Conservation (phyloP, 2,888 invertebrate genomes). For the Apomyelois bistriatella region DNA sequence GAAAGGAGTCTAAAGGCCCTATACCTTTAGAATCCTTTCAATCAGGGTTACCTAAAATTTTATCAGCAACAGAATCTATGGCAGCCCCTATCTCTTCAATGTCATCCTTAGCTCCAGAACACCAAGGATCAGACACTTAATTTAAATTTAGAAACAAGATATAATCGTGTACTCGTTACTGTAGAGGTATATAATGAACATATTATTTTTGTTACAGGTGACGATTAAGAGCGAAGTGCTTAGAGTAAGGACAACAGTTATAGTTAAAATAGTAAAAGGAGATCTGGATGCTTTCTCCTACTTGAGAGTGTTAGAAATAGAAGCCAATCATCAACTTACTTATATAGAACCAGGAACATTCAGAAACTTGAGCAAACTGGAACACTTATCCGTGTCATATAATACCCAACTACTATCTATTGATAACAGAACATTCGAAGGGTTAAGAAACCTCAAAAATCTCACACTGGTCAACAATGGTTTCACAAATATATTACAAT, state of each 20-base stretch:
- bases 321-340: constrained; percentile 75
- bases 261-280: constrained; percentile 57
- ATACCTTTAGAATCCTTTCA: too few species aligned
- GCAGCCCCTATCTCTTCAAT: too few species aligned
- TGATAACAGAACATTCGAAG: constrained; percentile 67
- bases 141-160: too few species aligned
- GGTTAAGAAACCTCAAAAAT: constrained; percentile 68
- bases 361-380: constrained; percentile 61
- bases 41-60: too few species aligned
- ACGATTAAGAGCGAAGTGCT: constrained; percentile 54
- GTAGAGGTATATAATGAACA: too few species aligned
- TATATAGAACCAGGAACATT: constrained; percentile 72
- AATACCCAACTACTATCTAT: constrained; percentile 68
- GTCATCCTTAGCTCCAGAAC: too few species aligned
- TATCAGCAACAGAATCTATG: too few species aligned
- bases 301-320: constrained; percentile 68
- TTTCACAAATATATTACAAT: constrained; percentile 60
- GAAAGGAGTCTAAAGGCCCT: too few species aligned
- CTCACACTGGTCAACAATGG: constrained; percentile 78
- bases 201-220: constrained; percentile 41
- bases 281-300: constrained; percentile 58
- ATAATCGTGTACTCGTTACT: too few species aligned
- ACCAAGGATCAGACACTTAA: too few species aligned
- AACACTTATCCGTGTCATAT: constrained; percentile 77
- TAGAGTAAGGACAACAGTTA: constrained; percentile 72